Evolutionary conservation across 1,140 invertebrate genomes (phyloP).

Genomic region (Cotesia glomerata): DNA sequence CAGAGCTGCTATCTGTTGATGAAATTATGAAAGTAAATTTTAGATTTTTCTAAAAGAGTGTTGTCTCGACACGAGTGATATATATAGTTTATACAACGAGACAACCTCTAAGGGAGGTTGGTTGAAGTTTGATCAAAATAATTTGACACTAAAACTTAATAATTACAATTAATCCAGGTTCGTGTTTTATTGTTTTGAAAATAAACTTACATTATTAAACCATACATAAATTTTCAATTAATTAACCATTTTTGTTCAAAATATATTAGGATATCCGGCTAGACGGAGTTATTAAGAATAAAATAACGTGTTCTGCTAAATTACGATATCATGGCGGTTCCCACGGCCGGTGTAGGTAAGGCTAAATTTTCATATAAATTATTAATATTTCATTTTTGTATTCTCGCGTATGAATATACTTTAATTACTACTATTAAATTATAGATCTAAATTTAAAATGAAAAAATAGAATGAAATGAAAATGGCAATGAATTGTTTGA

Average conservation of each 20-base stretch:
- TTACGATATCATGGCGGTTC: conserved; percentile 59
- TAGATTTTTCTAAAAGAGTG: background rate
- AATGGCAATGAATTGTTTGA: conserved; percentile 7
- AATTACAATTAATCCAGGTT: conserved; percentile 35
- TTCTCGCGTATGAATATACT: background rate
- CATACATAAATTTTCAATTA: background rate
- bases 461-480: background rate
- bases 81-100: conserved; percentile 24
- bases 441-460: background rate
- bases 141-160: conserved; percentile 4
- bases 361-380: conserved; percentile 36
- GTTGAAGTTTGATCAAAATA: conserved; percentile 40
- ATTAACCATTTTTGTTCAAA: background rate
- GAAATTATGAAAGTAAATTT: no score
- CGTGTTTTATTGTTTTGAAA: conserved; percentile 20
- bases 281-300: conserved; percentile 34
- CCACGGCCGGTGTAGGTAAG: conserved; percentile 62
- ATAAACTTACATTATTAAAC: conserved; percentile 23
- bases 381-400: conserved; percentile 10
- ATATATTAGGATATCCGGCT: conserved; percentile 20
- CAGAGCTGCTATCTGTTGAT: no score
- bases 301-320: conserved; percentile 44
- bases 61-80: background rate
- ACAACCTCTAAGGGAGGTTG: conserved; percentile 47
- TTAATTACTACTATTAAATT: background rate